Conservation (phyloP, 2,113 vertebrate genomes). For the Pterocles burchelli region DNA sequence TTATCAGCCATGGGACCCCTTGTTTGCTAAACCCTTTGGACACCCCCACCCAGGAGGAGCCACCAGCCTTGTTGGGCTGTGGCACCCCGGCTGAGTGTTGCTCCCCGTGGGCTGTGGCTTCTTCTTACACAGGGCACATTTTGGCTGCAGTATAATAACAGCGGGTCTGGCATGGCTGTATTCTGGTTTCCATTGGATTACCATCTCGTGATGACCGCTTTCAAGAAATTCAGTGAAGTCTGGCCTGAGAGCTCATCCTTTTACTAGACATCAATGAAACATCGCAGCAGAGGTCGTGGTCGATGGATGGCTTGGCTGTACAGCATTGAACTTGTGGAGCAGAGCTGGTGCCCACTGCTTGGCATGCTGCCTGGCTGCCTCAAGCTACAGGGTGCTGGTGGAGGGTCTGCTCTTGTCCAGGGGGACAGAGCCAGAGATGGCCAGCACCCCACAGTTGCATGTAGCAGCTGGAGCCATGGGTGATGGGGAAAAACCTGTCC, state of each 20-base stretch:
- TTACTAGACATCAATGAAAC: background rate
- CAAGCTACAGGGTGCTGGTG: background rate
- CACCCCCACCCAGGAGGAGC: background rate
- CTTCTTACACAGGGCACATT: background rate
- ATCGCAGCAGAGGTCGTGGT: background rate
- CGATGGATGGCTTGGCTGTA: background rate
- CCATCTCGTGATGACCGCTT: background rate
- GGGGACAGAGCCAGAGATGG: background rate
- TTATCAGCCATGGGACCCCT: background rate
- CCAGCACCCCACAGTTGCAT: background rate
- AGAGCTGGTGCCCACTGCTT: background rate
- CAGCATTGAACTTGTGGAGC: accelerated
- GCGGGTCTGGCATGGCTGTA: background rate
- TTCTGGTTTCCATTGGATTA: background rate
- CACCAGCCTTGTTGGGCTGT: background rate
- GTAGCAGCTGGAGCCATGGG: background rate
- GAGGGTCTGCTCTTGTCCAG: accelerated
- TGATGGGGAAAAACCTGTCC: background rate
- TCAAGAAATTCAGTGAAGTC: background rate
- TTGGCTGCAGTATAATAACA: background rate
- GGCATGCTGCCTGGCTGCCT: background rate
- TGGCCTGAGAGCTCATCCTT: background rate
- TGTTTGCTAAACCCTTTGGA: background rate
- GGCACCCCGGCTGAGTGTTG: accelerated
- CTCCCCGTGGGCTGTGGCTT: background rate